Conservation (phyloP, 2,888 invertebrate species). For the Phaonia tiefii region DNA sequence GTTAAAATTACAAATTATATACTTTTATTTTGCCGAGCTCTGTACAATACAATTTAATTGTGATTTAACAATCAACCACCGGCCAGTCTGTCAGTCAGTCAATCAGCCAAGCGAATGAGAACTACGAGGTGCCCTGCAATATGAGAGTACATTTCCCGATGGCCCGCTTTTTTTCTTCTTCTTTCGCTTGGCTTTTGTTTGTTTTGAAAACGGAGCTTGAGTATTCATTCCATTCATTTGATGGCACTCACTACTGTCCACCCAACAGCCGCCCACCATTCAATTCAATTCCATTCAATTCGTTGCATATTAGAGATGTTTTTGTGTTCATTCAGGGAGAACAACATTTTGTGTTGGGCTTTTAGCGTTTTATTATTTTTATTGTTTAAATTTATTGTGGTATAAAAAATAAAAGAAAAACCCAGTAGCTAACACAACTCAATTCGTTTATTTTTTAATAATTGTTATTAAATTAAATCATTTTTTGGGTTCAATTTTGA, state of each 20-base stretch:
- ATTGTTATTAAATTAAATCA: no score
- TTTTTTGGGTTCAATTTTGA: no score
- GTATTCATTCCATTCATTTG: constrained; percentile 3
- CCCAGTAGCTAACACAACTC: no score
- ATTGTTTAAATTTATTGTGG: not conserved
- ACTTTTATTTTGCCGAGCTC: not conserved
- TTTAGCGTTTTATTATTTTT: not conserved
- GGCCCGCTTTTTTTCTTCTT: not conserved
- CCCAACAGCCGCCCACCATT: not conserved
- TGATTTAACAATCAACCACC: not conserved
- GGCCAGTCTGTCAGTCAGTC: not conserved
- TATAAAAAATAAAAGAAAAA: no score
- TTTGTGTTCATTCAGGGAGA: not conserved
- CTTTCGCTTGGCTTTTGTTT: constrained; percentile 1
- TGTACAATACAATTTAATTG: not conserved
- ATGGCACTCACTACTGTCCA: not conserved
- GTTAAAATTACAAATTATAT: constrained; percentile 15
- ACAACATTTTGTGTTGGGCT: not conserved
- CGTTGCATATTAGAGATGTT: not conserved
- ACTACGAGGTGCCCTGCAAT: not conserved
- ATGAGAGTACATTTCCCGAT: not conserved
- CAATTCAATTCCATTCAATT: not conserved
- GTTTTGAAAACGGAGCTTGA: not conserved
- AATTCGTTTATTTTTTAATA: no score
- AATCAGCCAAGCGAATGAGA: no score